Base-by-base conservation (phyloP, 2,113 vertebrate species). In the Phalacrocorax pelagicus region DNA sequence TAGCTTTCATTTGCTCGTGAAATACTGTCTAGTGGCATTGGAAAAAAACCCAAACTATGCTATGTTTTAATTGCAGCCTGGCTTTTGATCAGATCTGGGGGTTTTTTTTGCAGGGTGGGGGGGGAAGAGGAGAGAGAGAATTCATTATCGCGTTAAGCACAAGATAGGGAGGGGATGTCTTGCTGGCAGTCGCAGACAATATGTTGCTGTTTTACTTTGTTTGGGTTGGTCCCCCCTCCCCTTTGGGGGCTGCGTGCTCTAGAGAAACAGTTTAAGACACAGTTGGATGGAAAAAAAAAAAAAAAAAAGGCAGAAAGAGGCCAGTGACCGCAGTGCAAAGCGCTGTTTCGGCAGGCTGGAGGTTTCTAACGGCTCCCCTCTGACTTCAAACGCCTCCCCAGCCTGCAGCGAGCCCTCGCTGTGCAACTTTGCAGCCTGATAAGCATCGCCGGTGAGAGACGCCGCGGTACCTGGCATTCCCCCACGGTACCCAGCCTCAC, bases 281-380 rank as follows among this genome's bases (percentile, higher is more conserved):
- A 88, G 40, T 91, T 72, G 82, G 65, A 34, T 81, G 83, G 57
- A 6, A 55, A 65, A 70, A 74, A 38, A 18, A 34, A 34, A 21
- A 32, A 49, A 24, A 44, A 81, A 34, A 38, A 58, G 49, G 51
- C 77, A 86, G 83, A 73, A 12, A 89, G 86, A 93, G 90, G 79
- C 46, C 30, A 97, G 88, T 94, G 94, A 97, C 95, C 87, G 79
- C 97, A 97, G 96, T 26, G 87, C 90, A 46, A 24, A 63, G 97
- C 20, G 4, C n/a, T 65, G 91, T 86, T 89, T 78, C 29, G 12
- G 95, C 86, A 74, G 88, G 92, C 78, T 93, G 94, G 86, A 84
- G 97, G 94, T 95, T 97, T 96, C 86, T 96, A 96, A 97, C 94
- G 82, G 97, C 97, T 97, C 91, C 94, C 82, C 85, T 91, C 72